Conservation (phyloP, 2,888 invertebrate genomes). For the Lycophotia porphyrea region DNA sequence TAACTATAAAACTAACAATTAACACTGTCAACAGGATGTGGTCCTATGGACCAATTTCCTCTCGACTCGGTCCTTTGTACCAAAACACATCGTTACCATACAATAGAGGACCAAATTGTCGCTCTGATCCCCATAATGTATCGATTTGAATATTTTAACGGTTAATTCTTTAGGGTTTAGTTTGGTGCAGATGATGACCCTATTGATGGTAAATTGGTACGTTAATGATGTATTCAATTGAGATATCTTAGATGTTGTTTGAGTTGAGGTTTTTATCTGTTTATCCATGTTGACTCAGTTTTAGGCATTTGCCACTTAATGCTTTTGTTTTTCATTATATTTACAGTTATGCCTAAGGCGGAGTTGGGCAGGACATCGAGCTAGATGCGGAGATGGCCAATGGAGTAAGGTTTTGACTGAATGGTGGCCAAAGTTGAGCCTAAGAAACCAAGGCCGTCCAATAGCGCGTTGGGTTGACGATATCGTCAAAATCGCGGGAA, state of each 20-base stretch:
- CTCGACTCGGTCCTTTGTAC: constrained; percentile 70
- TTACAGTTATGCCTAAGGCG: no score
- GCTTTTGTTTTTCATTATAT: not conserved
- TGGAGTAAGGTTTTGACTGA: no score
- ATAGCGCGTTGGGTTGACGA: no score
- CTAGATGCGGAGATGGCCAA: no score
- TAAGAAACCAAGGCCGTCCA: no score
- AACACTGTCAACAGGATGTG: constrained; percentile 68
- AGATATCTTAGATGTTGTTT: constrained; percentile 19
- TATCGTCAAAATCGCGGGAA: no score
- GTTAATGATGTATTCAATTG: constrained; percentile 51
- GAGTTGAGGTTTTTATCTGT: not conserved
- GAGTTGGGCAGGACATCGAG: not conserved
- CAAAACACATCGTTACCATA: constrained; percentile 76
- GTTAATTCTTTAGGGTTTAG: constrained; percentile 61
- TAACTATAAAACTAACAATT: constrained; percentile 66
- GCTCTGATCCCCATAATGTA: constrained; percentile 68
- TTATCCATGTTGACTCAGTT: fast-evolving
- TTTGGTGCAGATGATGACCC: constrained; percentile 46
- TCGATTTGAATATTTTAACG: constrained; percentile 72
- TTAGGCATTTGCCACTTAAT: not conserved
- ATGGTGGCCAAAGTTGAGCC: no score
- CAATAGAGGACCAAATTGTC: constrained; percentile 75
- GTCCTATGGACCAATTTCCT: constrained; percentile 75
- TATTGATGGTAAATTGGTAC: constrained; percentile 56